Percentiles rank a stretch among this genome's conserved stretches.
phyloP scores from a whole-genome alignment of 2,888 invertebrate genomes.

The Drosophila ustulata region DNA sequence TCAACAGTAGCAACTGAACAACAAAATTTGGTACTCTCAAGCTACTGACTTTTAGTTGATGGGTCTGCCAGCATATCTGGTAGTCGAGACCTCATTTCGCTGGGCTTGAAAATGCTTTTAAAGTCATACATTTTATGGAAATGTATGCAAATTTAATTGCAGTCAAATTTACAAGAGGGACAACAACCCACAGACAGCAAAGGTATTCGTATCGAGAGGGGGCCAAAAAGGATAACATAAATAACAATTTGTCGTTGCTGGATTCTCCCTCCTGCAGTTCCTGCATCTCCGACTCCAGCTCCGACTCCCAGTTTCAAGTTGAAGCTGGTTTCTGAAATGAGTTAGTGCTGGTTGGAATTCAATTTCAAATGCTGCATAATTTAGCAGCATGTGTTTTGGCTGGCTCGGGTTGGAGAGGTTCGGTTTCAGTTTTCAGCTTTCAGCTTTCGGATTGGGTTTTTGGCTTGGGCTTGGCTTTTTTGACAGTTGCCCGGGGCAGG shows the following conservation, averaged over 20 bases:
- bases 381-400: slow-evolving; percentile 63
- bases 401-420: slow-evolving; percentile 3
- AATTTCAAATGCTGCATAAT: slow-evolving; percentile 79
- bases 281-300: background rate
- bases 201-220: slow-evolving; percentile 29
- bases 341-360: slow-evolving; percentile 72
- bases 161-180: slow-evolving; percentile 69
- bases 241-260: slow-evolving; percentile 71
- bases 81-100: background rate
- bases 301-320: slow-evolving; percentile 1
- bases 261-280: slow-evolving; percentile 4
- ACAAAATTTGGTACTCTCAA: too few relatives aligned
- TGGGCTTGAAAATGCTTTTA: slow-evolving; percentile 42
- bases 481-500: slow-evolving; percentile 32
- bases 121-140: slow-evolving; percentile 66
- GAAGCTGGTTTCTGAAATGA: slow-evolving; percentile 56
- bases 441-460: slow-evolving; percentile 1
- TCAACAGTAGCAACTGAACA: too few relatives aligned
- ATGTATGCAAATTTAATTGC: slow-evolving; percentile 81
- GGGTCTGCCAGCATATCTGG: background rate
- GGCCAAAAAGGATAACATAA: slow-evolving; percentile 65
- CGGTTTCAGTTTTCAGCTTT: background rate
- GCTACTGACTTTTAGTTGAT: background rate
- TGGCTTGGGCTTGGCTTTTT: slow-evolving; percentile 21
- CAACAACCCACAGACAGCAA: slow-evolving; percentile 34